These are phyloP conservation scores for Grammomys surdaster DNA, from an alignment of 2,113 vertebrate species.

Conservation along the genomic window DNA sequence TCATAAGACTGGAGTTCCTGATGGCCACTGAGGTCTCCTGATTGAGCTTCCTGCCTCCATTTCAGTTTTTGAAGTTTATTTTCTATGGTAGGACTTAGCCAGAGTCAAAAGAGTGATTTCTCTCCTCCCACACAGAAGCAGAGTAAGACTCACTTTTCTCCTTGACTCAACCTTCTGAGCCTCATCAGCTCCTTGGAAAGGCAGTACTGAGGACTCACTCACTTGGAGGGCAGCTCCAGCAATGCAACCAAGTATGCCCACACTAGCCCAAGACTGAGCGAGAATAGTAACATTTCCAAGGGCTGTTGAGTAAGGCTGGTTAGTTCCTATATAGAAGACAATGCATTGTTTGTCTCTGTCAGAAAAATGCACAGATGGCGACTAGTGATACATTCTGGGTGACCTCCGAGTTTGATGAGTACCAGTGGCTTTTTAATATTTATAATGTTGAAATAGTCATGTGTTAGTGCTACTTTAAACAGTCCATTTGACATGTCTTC, in stretches of 20 bases:
- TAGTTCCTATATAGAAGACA: background rate
- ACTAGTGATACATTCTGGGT: background rate
- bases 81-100: background rate
- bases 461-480: background rate
- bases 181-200: background rate
- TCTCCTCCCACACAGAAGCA: background rate
- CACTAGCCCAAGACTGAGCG: background rate
- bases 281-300: background rate
- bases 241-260: no score
- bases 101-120: background rate
- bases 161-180: background rate
- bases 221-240: background rate
- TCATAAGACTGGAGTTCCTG: background rate
- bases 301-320: background rate
- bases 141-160: background rate
- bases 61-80: conserved; percentile 19
- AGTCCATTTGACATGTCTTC: background rate
- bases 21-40: background rate
- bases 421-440: background rate
- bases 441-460: background rate
- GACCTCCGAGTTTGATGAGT: no score
- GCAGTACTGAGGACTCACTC: background rate
- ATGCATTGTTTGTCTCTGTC: background rate
- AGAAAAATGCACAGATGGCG: background rate
- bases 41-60: background rate